Evolutionary conservation across 2,888 invertebrate species (phyloP), one percentile per base, ranked within the genome.

Genomic region (Hypolimnas misippus): DNA sequence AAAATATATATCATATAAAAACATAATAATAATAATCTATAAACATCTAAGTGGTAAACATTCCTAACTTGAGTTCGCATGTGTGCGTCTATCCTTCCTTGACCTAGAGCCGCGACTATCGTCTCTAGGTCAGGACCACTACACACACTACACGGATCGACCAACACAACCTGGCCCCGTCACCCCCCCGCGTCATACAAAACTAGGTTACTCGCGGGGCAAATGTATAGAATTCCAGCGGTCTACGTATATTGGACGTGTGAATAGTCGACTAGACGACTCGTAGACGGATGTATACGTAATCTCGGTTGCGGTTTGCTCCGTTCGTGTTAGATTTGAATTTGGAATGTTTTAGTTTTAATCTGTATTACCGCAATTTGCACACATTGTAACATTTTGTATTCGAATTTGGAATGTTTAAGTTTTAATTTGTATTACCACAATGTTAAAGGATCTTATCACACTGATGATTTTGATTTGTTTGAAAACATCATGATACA

Each of bases 11-110:
- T 19, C 19, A 12, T 4, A 44, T 3, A 44, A 19, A 10, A 19
- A 17, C 19, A 19, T 44, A 44, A 44, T 12, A 21, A 44, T 19
- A 21, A 44, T 21, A 19, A 59, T 33, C 8, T 40, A 38, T 52
- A 53, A 40, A 12, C 12, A 40, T 4, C 17, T 14, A 55, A 64
- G 67, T 69, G 56, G 61, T 55, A 14, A 50, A 66, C 61, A 62
- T 52, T 58, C 69, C 70, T 73, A 61, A 66, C 58, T 21, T 42
- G 42, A 55, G 61, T 69, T 35, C 71, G 70, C 69, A 77, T 83
- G 89, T 89, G 86, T 89, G 90, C 77, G 88, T 90, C 79, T 88
- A 88, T 88, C 90, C 89, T 91, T 90, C 87, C 89, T 89, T 90
- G 91, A 92, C 91, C 91, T 91, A 90, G 85, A 87, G 84, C 83